A percentile compares a stretch with the other conserved stretches of the same genome.
phyloP scores from a whole-genome alignment of 92 coral and sea anemone genomes.

The Porites divaricata region DNA sequence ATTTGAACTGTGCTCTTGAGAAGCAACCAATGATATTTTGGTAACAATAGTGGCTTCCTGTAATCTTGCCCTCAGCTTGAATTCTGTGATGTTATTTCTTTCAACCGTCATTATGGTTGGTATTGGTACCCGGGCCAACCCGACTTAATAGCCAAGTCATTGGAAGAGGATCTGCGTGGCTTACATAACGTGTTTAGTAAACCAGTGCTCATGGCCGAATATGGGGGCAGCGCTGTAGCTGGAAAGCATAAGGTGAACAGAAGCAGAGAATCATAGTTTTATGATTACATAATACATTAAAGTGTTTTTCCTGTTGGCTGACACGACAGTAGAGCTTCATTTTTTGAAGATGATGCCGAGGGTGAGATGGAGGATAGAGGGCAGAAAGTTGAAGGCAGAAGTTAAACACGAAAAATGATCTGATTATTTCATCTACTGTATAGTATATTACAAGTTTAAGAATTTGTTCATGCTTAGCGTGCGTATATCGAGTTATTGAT shows the following conservation, averaged over 20 bases:
- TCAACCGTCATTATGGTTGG: conserved; percentile 90
- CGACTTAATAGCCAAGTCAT: conserved; percentile 55
- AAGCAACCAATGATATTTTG: neutral
- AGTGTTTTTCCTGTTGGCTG: too few species aligned
- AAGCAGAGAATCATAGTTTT: neutral
- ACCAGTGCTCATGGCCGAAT: conserved; percentile 89
- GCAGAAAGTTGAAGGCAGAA: too few species aligned
- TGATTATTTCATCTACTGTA: too few species aligned
- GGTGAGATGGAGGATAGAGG: too few species aligned
- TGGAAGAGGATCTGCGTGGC: conserved; percentile 80
- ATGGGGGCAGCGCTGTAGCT: conserved; percentile 86
- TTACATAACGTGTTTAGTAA: conserved; percentile 71
- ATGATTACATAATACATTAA: too few species aligned
- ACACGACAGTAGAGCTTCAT: too few species aligned
- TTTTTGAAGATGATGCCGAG: too few species aligned
- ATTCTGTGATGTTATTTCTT: conserved; percentile 85
- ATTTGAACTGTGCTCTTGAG: too few species aligned
- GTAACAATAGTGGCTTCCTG: neutral
- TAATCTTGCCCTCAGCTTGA: conserved; percentile 46
- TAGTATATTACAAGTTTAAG: too few species aligned
- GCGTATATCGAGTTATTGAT: too few species aligned
- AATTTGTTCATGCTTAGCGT: too few species aligned
- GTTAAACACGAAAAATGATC: too few species aligned
- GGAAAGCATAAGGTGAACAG: conserved; percentile 84
- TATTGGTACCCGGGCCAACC: conserved; percentile 82